A percentile compares a stretch with the other conserved stretches of the same genome.
These are phyloP conservation scores for Andricus curvator DNA, from an alignment of 2,888 invertebrate genomes.

Conservation along the genomic window DNA sequence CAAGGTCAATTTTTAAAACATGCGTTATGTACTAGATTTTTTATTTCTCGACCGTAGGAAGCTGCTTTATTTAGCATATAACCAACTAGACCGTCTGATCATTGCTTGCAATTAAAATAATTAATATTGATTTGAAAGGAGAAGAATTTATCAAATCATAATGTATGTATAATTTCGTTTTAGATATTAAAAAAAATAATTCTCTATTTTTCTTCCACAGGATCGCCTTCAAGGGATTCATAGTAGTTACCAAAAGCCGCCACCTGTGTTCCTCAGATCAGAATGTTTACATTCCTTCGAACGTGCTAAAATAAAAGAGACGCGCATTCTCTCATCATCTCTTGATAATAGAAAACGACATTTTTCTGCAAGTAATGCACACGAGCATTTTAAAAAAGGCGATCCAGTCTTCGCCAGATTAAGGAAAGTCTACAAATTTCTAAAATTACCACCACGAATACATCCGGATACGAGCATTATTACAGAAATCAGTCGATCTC, in stretches of 20 bases:
- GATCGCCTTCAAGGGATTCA: not conserved
- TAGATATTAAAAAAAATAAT: not conserved
- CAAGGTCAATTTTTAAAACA: not conserved
- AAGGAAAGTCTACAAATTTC: slow-evolving; percentile 65
- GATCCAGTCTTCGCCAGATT: slow-evolving; percentile 62
- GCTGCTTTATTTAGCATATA: too few relatives aligned
- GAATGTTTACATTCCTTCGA: not conserved
- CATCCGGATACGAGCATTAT: slow-evolving; percentile 55
- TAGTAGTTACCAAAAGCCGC: not conserved
- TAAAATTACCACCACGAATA: slow-evolving; percentile 55
- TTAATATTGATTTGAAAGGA: not conserved
- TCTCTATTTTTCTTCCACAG: not conserved
- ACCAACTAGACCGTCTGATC: too few relatives aligned
- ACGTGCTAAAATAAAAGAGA: not conserved
- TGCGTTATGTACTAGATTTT: not conserved
- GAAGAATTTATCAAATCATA: not conserved
- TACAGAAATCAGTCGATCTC: slow-evolving; percentile 42
- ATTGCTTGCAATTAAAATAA: too few relatives aligned
- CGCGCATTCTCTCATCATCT: not conserved
- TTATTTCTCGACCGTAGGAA: not conserved
- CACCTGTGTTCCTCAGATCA: not conserved
- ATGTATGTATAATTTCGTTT: not conserved
- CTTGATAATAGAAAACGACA: slow-evolving; percentile 56
- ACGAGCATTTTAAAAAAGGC: slow-evolving; percentile 58
- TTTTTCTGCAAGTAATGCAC: slow-evolving; percentile 65